phyloP scores from a whole-genome alignment of 1,140 invertebrate genomes.

The Asbolus verrucosus region DNA sequence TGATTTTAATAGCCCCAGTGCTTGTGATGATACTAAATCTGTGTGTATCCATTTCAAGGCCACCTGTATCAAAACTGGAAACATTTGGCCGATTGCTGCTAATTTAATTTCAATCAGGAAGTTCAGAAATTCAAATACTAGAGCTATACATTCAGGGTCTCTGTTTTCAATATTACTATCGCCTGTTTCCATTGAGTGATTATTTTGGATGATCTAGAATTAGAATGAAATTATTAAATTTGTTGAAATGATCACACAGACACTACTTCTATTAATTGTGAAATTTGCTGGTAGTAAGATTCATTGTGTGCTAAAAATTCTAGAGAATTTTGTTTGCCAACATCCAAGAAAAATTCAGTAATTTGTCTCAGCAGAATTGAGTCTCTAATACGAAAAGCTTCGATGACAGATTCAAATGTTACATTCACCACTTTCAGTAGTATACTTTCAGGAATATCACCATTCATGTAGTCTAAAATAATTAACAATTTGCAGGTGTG shows the following conservation, averaged over 20 bases:
- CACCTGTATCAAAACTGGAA: constrained; percentile 64
- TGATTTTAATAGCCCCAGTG: constrained; percentile 56
- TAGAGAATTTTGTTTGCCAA: constrained; percentile 56
- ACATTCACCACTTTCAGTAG: constrained; percentile 67
- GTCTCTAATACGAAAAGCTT: constrained; percentile 67
- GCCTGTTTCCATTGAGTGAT: constrained; percentile 51
- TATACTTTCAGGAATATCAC: constrained; percentile 67
- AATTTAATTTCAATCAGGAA: constrained; percentile 66
- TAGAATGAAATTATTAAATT: background rate
- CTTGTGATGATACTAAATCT: constrained; percentile 56
- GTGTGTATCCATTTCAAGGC: constrained; percentile 66
- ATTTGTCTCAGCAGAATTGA: constrained; percentile 67
- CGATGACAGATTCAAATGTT: constrained; percentile 67
- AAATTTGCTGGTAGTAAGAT: constrained; percentile 50
- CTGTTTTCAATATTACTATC: constrained; percentile 41
- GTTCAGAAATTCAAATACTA: constrained; percentile 69
- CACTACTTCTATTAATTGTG: constrained; percentile 51
- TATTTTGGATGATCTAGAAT: constrained; percentile 17
- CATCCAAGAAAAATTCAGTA: constrained; percentile 70
- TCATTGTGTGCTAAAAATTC: constrained; percentile 42
- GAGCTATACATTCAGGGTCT: constrained; percentile 65
- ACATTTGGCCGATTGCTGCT: constrained; percentile 64
- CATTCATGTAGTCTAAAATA: constrained; percentile 68
- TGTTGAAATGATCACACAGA: background rate
- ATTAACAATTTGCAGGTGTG: constrained; percentile 71